Conservation (phyloP, 2,797 vertebrate genomes). For the Halcyon leucocephala region DNA sequence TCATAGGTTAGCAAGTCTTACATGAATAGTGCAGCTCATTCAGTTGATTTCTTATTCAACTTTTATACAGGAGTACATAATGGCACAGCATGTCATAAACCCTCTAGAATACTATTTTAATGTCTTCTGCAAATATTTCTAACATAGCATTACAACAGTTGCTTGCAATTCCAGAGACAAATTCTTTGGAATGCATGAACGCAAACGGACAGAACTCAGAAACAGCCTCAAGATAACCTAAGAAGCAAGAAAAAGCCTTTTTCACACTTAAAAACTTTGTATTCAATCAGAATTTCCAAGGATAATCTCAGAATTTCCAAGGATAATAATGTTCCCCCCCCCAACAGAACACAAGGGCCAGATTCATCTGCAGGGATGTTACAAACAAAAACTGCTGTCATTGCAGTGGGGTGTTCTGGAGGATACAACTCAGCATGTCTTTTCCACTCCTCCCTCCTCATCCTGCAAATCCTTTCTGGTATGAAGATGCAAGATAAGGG, state of each 20-base stretch:
- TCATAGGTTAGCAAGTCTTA: conserved; percentile 13
- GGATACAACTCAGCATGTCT: not conserved
- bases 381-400: not conserved
- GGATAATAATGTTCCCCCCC: not conserved
- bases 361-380: not conserved
- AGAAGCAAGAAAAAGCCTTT: conserved; percentile 21
- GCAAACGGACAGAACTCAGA: not conserved
- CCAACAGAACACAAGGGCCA: not conserved
- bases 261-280: not conserved
- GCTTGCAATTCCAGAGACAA: not conserved
- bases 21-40: conserved; percentile 29
- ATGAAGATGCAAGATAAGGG: not conserved
- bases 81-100: not conserved
- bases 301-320: conserved; percentile 10
- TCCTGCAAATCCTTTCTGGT: not conserved
- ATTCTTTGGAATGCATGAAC: not conserved
- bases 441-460: not conserved
- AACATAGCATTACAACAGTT: conserved; percentile 16
- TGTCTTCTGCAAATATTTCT: conserved; percentile 43
- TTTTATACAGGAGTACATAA: not conserved
- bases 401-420: not conserved
- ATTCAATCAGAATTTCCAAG: conserved; percentile 8
- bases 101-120: conserved; percentile 33
- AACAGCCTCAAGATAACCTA: not conserved
- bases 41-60: conserved; percentile 57